Conservation (phyloP, 2,113 vertebrate genomes). For the Seriola aureovittata region DNA sequence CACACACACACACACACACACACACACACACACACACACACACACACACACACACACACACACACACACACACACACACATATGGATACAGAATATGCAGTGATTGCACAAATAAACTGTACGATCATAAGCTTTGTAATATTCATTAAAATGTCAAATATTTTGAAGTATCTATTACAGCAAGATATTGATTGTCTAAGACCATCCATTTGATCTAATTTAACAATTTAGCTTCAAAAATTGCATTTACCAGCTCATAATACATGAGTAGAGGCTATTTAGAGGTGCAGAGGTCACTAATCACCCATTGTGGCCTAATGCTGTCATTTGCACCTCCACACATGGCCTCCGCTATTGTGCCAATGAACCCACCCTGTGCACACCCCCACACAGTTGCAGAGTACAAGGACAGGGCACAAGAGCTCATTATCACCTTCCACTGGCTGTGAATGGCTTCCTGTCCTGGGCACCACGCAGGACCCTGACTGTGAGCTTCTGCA, state of each 20-base stretch:
- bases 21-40: constrained; percentile 21
- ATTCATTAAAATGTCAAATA: constrained; percentile 30
- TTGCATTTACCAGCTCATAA: constrained; percentile 48
- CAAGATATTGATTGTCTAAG: constrained; percentile 28
- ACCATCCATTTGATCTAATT: constrained; percentile 53
- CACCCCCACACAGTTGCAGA: constrained; percentile 57
- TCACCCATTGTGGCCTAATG: constrained; percentile 52
- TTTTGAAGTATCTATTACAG: constrained; percentile 34
- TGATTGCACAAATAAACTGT: constrained; percentile 20
- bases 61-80: constrained; percentile 23
- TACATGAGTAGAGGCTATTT: constrained; percentile 58
- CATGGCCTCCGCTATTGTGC: constrained; percentile 59
- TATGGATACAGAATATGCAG: not conserved
- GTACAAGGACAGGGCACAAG: constrained; percentile 60
- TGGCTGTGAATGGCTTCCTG: constrained; percentile 76
- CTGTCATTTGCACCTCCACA: constrained; percentile 71
- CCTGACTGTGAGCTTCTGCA: constrained; percentile 36
- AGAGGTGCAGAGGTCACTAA: constrained; percentile 64
- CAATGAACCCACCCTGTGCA: constrained; percentile 43
- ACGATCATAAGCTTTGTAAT: constrained; percentile 28
- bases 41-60: not conserved
- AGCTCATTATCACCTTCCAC: constrained; percentile 80
- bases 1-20: not conserved
- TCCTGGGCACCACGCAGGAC: constrained; percentile 40
- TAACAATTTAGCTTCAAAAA: constrained; percentile 54